Percentiles rank a stretch among this genome's conserved stretches.
Conservation (phyloP, 2,888 invertebrate genomes). For the Drosophila greeni region DNA sequence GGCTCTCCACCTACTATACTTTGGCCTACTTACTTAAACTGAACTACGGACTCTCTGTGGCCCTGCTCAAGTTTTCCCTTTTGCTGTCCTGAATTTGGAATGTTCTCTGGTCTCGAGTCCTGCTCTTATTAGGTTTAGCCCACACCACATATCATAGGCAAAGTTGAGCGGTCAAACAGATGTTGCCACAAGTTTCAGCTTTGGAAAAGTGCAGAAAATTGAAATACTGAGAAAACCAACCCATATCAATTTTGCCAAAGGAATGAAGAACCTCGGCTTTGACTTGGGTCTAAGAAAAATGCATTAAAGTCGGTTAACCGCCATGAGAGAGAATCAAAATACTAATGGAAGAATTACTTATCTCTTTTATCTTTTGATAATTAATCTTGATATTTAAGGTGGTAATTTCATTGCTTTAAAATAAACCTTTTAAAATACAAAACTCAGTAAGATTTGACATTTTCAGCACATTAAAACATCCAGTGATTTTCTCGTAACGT, state of each 20-base stretch:
- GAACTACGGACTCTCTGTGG: slow-evolving; percentile 7
- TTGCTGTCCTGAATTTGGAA: slow-evolving; percentile 6
- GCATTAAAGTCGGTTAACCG: not conserved
- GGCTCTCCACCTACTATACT: slow-evolving; percentile 16
- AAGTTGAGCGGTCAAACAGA: slow-evolving; percentile 24
- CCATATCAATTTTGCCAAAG: not conserved
- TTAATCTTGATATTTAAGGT: not conserved
- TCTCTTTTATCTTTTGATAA: not conserved
- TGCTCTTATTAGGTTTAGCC: slow-evolving; percentile 22
- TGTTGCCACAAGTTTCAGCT: slow-evolving; percentile 28
- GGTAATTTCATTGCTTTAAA: too few relatives aligned
- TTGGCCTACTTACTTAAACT: slow-evolving; percentile 32
- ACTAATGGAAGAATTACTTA: not conserved
- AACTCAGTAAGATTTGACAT: not conserved
- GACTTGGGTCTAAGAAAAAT: not conserved
- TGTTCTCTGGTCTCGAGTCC: not conserved
- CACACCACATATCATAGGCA: slow-evolving; percentile 25
- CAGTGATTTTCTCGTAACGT: not conserved
- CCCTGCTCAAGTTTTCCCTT: slow-evolving; percentile 21
- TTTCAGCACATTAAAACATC: not conserved
- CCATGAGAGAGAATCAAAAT: not conserved
- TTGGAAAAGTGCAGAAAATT: slow-evolving; percentile 6
- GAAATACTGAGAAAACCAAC: not conserved
- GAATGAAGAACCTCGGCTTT: not conserved
- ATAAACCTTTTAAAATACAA: not conserved